phyloP scores from a whole-genome alignment of 2,888 invertebrate genomes.

The Macaria notata region DNA sequence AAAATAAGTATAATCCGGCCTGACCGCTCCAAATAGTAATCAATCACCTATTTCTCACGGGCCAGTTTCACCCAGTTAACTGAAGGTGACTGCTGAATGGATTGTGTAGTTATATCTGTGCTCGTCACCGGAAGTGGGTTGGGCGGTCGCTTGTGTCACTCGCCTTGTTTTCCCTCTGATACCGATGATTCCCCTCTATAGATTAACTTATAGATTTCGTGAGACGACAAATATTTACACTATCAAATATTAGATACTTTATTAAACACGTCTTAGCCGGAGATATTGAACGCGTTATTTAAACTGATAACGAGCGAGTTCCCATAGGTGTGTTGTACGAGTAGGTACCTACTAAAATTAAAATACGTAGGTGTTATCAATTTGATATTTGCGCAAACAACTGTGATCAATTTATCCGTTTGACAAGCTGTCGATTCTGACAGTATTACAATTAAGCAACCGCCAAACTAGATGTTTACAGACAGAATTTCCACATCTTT shows the following conservation, averaged over 20 bases:
- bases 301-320: conserved; percentile 55
- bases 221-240: conserved; percentile 33
- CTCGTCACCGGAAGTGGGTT: conserved; percentile 68
- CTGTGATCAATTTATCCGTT: conserved; percentile 75
- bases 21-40: conserved; percentile 43
- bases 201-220: conserved; percentile 35
- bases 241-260: conserved; percentile 33
- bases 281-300: conserved; percentile 35
- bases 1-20: conserved; percentile 36
- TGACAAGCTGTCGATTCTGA: conserved; percentile 77
- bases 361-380: conserved; percentile 75
- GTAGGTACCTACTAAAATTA: conserved; percentile 59
- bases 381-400: conserved; percentile 77
- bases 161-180: conserved; percentile 61
- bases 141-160: conserved; percentile 62
- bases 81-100: conserved; percentile 70
- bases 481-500: conserved; percentile 49
- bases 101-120: conserved; percentile 59
- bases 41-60: conserved; percentile 69
- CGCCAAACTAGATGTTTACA: conserved; percentile 64
- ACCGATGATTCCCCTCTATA: conserved; percentile 42
- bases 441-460: conserved; percentile 80
- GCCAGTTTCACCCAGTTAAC: conserved; percentile 60
- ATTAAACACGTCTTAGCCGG: conserved; percentile 35
- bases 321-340: conserved; percentile 51